phyloP scores from a whole-genome alignment of 2,113 vertebrate species.

The Dromas ardeola region DNA sequence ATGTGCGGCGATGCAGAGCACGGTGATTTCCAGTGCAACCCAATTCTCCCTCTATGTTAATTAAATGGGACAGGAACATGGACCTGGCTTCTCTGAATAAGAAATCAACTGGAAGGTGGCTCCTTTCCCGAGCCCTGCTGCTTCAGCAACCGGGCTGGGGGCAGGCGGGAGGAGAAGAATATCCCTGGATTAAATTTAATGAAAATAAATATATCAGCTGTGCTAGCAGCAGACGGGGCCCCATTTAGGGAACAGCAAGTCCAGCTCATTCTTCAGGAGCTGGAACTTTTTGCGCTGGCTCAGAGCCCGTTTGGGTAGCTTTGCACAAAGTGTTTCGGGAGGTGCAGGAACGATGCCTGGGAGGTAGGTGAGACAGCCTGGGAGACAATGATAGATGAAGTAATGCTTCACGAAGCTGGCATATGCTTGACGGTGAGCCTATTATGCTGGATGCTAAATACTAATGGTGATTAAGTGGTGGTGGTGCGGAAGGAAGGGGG shows the following conservation, averaged over 20 bases:
- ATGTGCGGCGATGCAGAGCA: not conserved
- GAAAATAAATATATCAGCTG: slow-evolving; percentile 49
- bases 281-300: not conserved
- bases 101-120: slow-evolving; percentile 56
- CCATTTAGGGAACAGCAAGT: not conserved
- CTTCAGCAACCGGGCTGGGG: not conserved
- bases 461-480: not conserved
- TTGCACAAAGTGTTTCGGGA: not conserved
- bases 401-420: not conserved
- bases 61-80: slow-evolving; percentile 56
- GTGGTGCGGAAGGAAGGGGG: not conserved
- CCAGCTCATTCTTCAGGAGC: not conserved
- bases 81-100: not conserved
- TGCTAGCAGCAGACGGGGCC: not conserved
- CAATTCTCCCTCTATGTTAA: slow-evolving; percentile 4
- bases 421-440: not conserved
- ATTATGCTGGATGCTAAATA: not conserved
- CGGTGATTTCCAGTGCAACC: not conserved
- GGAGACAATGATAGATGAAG: slow-evolving; percentile 53
- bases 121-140: not conserved
- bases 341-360: not conserved
- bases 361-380: slow-evolving; percentile 22
- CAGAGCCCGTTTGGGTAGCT: not conserved
- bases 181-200: slow-evolving; percentile 22
- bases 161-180: not conserved